A percentile compares a stretch with the other conserved stretches of the same genome.
Conservation (phyloP, 2,888 invertebrate genomes). For the Lapara coniferarum region DNA sequence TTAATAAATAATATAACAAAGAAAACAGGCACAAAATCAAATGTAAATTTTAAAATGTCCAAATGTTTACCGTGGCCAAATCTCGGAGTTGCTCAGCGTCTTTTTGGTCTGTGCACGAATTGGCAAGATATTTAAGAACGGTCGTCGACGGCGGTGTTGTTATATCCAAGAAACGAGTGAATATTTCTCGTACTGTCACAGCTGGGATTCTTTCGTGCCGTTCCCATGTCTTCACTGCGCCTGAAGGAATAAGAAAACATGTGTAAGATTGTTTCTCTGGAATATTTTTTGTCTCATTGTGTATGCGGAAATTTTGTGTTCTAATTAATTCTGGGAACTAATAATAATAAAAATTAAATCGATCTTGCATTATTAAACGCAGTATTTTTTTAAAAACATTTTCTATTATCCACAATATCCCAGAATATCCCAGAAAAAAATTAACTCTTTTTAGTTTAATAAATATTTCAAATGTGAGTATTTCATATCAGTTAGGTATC, state of each 20-base stretch:
- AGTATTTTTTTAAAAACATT: no score
- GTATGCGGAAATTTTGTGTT: no score
- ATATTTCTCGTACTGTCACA: constrained; percentile 88
- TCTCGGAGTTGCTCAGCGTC: constrained; percentile 88
- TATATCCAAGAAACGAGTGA: constrained; percentile 93
- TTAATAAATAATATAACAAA: no score
- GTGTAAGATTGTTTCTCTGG: neutral
- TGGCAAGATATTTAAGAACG: constrained; percentile 90
- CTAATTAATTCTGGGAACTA: no score
- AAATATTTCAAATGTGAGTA: no score
- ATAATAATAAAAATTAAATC: no score
- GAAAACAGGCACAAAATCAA: neutral
- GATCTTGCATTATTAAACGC: no score
- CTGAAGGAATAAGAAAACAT: constrained; percentile 64
- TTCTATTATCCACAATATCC: no score
- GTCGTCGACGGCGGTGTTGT: constrained; percentile 95
- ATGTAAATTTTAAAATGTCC: neutral
- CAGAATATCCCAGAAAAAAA: no score
- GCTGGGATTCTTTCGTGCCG: constrained; percentile 91
- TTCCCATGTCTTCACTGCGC: constrained; percentile 93
- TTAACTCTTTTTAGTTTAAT: no score
- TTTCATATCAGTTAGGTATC: no score
- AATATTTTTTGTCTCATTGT: neutral
- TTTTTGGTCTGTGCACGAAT: constrained; percentile 88
- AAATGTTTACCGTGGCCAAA: constrained; percentile 86